These are phyloP conservation scores for Trachymyrmex septentrionalis DNA, from an alignment of 1,140 invertebrate genomes.

Conservation along the genomic window DNA sequence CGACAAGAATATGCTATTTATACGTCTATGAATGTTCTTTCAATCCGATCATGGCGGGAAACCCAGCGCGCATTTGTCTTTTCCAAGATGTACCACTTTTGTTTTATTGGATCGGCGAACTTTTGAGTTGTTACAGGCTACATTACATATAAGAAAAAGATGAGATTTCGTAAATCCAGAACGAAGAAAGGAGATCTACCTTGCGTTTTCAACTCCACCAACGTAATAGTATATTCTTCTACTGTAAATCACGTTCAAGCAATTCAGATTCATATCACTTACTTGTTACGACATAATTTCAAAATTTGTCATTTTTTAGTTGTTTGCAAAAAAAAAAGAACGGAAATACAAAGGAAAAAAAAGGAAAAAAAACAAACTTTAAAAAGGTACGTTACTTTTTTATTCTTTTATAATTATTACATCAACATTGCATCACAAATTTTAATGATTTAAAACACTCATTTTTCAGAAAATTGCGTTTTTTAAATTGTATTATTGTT, in stretches of 20 bases:
- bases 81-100: conserved; percentile 45
- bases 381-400: too few relatives aligned
- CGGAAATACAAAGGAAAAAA: too few relatives aligned
- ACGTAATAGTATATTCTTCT: neutral
- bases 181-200: neutral
- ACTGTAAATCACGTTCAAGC: neutral
- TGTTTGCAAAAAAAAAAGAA: too few relatives aligned
- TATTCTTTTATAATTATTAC: too few relatives aligned
- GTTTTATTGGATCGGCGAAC: conserved; percentile 71
- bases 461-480: too few relatives aligned
- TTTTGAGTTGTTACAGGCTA: conserved; percentile 61
- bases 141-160: conserved; percentile 56
- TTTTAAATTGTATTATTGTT: too few relatives aligned
- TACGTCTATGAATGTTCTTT: conserved; percentile 43
- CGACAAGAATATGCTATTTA: conserved; percentile 56
- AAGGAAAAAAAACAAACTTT: too few relatives aligned
- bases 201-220: neutral
- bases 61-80: conserved; percentile 69
- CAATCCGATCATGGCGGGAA: conserved; percentile 68
- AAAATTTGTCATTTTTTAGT: too few relatives aligned
- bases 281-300: neutral
- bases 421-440: too few relatives aligned
- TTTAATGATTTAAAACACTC: too few relatives aligned
- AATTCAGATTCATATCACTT: neutral
- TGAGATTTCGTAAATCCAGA: conserved; percentile 64